These are phyloP conservation scores for Aricia agestis DNA, from an alignment of 1,140 invertebrate species.

Conservation along the genomic window DNA sequence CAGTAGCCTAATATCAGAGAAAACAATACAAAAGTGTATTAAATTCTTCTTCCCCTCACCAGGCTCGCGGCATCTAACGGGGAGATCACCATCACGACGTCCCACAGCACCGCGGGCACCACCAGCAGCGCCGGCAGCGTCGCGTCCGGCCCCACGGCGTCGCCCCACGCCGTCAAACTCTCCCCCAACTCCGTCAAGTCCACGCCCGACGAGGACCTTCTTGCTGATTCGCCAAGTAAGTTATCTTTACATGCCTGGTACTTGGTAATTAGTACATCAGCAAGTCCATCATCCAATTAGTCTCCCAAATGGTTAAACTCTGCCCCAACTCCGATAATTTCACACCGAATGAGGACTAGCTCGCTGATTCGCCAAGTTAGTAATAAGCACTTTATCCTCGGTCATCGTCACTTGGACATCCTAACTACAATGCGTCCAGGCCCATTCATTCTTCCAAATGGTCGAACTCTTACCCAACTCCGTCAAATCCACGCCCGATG, in stretches of 20 bases:
- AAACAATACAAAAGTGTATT: too few species aligned
- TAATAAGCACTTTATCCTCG: too few species aligned
- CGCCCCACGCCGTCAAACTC: conserved; percentile 76
- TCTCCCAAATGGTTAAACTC: too few species aligned
- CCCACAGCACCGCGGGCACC: conserved; percentile 77
- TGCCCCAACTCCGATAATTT: conserved; percentile 77
- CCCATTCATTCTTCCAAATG: too few species aligned
- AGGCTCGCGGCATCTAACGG: conserved; percentile 85
- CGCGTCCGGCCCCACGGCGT: conserved; percentile 76
- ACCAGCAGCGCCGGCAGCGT: conserved; percentile 76
- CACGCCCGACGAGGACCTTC: conserved; percentile 81
- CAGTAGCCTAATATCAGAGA: too few species aligned
- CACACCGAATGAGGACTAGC: conserved; percentile 80
- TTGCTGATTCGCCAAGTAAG: conserved; percentile 90
- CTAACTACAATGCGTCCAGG: conserved; percentile 54
- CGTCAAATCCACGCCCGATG: conserved; percentile 77
- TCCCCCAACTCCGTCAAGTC: conserved; percentile 77
- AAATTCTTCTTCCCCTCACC: conserved; percentile 5
- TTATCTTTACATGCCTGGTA: conserved; percentile 43
- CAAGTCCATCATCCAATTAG: too few species aligned
- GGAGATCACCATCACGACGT: conserved; percentile 87
- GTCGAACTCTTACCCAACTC: conserved; percentile 75
- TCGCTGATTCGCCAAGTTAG: conserved; percentile 90
- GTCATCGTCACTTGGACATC: too few species aligned
- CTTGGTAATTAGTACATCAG: too few species aligned